Base-by-base conservation (phyloP, 2,113 vertebrate genomes). In the Macheiramphus alcinus region DNA sequence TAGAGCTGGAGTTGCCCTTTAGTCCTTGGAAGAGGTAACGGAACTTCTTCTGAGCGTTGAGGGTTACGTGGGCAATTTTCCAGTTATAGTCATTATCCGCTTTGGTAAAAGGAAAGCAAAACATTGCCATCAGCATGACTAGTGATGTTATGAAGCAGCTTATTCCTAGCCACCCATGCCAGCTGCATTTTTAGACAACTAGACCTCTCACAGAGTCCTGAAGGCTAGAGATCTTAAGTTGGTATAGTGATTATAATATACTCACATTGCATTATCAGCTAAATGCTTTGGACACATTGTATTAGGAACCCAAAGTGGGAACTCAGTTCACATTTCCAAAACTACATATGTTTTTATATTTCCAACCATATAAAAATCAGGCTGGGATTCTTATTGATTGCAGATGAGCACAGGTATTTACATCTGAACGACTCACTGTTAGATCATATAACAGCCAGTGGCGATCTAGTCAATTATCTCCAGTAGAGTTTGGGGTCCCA, bases 11-110 rank as follows among this genome's bases (percentile, higher is more conserved):
- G 59, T 97, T 48, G 4, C 98, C 98, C 7, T 97, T 98, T 27
- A 98, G 85, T 9, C 98, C 99, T 94, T 99, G 99, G 97, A 99
- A 99, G 52, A 98, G 68, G 66, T 99, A 99, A 62, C 99, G 99
- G 94, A 99, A 99, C 81, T 99, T 99, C 83, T 88, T 98, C 32
- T 97, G 97, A 13, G 98, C 98, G 0, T 96, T 97, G 90, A 99
- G 91, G 13, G 98, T 98, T 40, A 99, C 98, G 0, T 99, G 99
- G 50, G 98, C 99, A 50, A 99, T 99, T 95, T 99, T 99, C 99
- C 99, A 99, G 6, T 87, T 88, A 26, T 97, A 86, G 86, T 98
- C 98, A 6, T 31, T 63, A 79, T 98, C 98, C 40, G 97, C 99
- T 99, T 88, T 53, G 42, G 68, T 66, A n/a, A 93, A 79, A 92